Evolutionary conservation across 2,888 invertebrate genomes (phyloP), one percentile per base, ranked within the genome.

Genomic region (Lysandra coridon): DNA sequence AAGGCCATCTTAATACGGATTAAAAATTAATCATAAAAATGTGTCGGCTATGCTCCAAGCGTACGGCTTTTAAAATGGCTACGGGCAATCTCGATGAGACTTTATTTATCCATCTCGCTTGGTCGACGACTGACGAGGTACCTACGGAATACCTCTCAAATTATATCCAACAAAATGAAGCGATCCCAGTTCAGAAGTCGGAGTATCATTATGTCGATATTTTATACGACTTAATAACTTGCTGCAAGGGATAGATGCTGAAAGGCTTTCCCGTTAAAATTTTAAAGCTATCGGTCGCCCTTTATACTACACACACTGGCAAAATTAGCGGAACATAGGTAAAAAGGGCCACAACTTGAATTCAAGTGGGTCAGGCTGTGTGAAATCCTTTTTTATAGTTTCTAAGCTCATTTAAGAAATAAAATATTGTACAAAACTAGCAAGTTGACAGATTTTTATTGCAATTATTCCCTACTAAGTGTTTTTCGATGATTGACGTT

Each of bases 111-210:
- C 44, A 40, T 49, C 49, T 23, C 49, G 49, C 49, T 23, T 75
- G 44, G 75, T 44, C 10, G 30, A 75, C 75, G 75, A 75, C 23
- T 4, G 30, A 75, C 75, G 75, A 75, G 44, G 75, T 75, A 49
- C 23, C 53, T 30, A 44, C 23, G 49, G 53, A 75, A 75, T 49
- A 69, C 69, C 69, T 37, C 33, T 69, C 69, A 37, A 69, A 69
- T 64, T 37, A 69, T 69, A 17, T 37, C 12, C 69, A 69, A 69
- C 69, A 33, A 37, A 14, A 69, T 5, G 69, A 33, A 33, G 30
- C 14, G 69, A 69, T 14, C 57, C 64, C 64, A 64, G 64, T 64
- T 37, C 33, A 12, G 5, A 14, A 69, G 30, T 33, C 69, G 12
- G 17, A 69, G 33, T 69, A 23, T 69, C 69, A 17, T 69, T 69